Conservation (phyloP, 2,888 invertebrate species). For the Tillus elongatus region DNA sequence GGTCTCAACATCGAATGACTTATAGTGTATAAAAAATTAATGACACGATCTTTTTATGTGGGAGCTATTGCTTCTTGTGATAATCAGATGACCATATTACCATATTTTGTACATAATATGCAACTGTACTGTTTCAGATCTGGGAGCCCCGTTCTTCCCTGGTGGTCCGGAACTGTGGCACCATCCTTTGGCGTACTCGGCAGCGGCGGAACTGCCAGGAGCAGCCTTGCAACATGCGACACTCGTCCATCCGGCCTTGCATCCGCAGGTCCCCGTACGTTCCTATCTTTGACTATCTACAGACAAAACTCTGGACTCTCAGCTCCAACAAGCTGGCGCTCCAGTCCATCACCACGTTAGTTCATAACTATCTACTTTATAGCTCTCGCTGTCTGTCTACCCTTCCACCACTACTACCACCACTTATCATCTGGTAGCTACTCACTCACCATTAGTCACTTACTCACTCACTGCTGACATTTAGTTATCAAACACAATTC, state of each 20-base stretch:
- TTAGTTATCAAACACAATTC: no score
- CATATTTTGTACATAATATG: no score
- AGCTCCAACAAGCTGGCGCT: conserved; percentile 46
- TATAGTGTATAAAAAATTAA: no score
- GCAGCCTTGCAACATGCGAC: conserved; percentile 78
- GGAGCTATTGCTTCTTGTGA: no score
- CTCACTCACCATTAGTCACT: no score
- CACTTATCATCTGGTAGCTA: no score
- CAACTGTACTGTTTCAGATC: conserved; percentile 58
- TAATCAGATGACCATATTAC: no score
- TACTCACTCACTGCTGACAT: no score
- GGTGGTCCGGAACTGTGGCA: conserved; percentile 91
- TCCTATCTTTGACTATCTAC: conserved; percentile 96
- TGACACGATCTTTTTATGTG: no score
- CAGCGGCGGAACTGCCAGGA: conserved; percentile 73
- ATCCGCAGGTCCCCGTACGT: conserved; percentile 95
- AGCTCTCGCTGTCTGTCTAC: no score
- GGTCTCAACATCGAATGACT: no score
- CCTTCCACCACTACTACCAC: no score
- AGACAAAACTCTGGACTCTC: conserved; percentile 60
- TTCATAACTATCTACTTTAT: conserved; percentile 29
- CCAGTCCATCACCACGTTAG: conserved; percentile 50
- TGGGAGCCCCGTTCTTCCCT: conserved; percentile 94
- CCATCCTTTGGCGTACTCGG: conserved; percentile 75
- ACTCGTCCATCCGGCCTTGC: conserved; percentile 92